Conservation (phyloP, 2,797 vertebrate species). For the Cichlasoma orientale region DNA sequence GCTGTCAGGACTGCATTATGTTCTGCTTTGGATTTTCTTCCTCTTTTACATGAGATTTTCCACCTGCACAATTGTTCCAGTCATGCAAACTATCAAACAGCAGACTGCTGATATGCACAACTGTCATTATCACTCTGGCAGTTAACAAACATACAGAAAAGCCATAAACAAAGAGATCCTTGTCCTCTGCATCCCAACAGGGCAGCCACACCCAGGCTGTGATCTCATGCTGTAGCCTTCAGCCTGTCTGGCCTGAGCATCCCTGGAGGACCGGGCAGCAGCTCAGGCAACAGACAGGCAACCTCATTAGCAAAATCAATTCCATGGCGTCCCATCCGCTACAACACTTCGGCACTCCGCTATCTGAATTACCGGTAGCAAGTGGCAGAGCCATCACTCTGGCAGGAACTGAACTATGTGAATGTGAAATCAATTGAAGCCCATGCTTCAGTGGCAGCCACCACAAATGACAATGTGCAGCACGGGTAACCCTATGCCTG, state of each 20-base stretch:
- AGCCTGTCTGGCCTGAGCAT: conserved; percentile 60
- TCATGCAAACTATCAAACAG: not conserved
- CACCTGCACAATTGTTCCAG: not conserved
- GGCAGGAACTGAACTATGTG: conserved; percentile 47
- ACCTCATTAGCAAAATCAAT: conserved; percentile 70
- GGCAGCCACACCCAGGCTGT: conserved; percentile 73
- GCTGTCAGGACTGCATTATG: not conserved
- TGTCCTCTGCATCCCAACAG: conserved; percentile 44
- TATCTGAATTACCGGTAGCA: conserved; percentile 21
- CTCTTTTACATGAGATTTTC: not conserved
- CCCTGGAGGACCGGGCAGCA: conserved; percentile 57
- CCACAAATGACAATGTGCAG: conserved; percentile 36
- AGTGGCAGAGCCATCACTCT: conserved; percentile 27
- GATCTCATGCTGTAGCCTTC: conserved; percentile 71
- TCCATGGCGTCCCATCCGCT: conserved; percentile 19
- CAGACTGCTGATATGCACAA: not conserved
- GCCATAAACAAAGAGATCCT: conserved; percentile 44
- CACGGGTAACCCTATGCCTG: conserved; percentile 25
- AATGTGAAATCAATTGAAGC: conserved; percentile 62
- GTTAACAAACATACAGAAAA: conserved; percentile 29
- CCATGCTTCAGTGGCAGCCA: conserved; percentile 19
- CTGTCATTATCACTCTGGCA: not conserved
- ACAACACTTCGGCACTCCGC: conserved; percentile 13
- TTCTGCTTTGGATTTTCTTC: not conserved
- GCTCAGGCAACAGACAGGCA: conserved; percentile 54